These are phyloP conservation scores for Cosmia trapezina DNA, from an alignment of 2,888 invertebrate species.

Conservation along the genomic window DNA sequence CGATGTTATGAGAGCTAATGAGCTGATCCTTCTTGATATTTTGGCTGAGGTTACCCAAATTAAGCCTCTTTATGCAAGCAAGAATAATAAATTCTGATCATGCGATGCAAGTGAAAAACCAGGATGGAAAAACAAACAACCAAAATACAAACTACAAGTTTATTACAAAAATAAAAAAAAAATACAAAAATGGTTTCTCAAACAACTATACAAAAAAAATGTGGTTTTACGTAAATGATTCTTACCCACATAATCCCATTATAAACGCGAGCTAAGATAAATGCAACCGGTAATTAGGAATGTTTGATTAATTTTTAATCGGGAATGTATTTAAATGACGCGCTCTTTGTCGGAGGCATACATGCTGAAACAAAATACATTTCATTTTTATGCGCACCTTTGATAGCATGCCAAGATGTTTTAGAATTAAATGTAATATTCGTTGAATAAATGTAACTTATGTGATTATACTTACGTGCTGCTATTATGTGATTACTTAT, in stretches of 20 bases:
- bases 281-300: conserved; percentile 54
- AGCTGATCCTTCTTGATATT: background rate
- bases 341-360: conserved; percentile 63
- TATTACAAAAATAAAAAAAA: conserved; percentile 39
- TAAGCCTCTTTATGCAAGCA: background rate
- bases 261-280: conserved; percentile 60
- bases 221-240: conserved; percentile 33
- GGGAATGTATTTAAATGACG: conserved; percentile 53
- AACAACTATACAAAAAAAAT: conserved; percentile 26
- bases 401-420: conserved; percentile 4
- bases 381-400: conserved; percentile 16
- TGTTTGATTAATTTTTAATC: conserved; percentile 40
- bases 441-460: background rate
- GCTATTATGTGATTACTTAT: background rate
- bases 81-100: background rate
- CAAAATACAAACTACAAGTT: conserved; percentile 28
- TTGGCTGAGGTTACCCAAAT: background rate
- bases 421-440: background rate
- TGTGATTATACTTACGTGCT: conserved; percentile 4
- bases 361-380: conserved; percentile 76
- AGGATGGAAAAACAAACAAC: conserved; percentile 47
- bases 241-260: conserved; percentile 56
- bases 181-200: conserved; percentile 27
- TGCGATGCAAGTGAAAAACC: conserved; percentile 23
- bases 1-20: background rate